phyloP scores from a whole-genome alignment of 2,888 invertebrate genomes.

The Isotomurus palustris region DNA sequence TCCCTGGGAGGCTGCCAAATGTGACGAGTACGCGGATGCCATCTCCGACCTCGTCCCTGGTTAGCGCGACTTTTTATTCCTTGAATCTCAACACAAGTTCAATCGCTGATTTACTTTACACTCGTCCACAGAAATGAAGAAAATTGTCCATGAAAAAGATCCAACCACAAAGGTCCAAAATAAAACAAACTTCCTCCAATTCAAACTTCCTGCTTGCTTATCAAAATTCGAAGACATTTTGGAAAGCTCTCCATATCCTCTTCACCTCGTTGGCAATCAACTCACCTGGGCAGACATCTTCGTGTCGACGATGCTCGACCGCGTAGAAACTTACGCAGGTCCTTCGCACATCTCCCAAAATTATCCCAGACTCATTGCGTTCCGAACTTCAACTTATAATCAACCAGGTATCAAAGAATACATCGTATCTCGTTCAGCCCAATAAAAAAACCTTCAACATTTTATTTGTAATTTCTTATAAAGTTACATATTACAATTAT shows the following conservation, averaged over 20 bases:
- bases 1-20: constrained; percentile 24
- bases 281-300: constrained; percentile 23
- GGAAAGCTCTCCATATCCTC: not conserved
- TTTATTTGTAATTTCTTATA: not conserved
- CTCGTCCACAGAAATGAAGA: constrained; percentile 6
- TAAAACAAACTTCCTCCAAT: not conserved
- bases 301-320: not conserved
- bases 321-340: constrained; percentile 3
- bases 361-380: no score
- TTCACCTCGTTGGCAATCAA: constrained; percentile 5
- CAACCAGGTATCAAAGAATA: constrained; percentile 2
- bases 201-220: constrained; percentile 6
- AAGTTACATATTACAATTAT: no score
- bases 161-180: not conserved
- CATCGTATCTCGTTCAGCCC: not conserved
- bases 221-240: constrained; percentile 4
- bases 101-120: not conserved
- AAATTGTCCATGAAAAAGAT: not conserved
- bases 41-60: constrained; percentile 7
- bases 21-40: constrained; percentile 22
- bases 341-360: no score
- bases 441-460: not conserved
- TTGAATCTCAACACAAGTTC: not conserved
- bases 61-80: not conserved
- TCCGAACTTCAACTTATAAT: not conserved